Evolutionary conservation across 1,140 invertebrate genomes (phyloP).

Genomic region (Leptestheria dahalacensis): DNA sequence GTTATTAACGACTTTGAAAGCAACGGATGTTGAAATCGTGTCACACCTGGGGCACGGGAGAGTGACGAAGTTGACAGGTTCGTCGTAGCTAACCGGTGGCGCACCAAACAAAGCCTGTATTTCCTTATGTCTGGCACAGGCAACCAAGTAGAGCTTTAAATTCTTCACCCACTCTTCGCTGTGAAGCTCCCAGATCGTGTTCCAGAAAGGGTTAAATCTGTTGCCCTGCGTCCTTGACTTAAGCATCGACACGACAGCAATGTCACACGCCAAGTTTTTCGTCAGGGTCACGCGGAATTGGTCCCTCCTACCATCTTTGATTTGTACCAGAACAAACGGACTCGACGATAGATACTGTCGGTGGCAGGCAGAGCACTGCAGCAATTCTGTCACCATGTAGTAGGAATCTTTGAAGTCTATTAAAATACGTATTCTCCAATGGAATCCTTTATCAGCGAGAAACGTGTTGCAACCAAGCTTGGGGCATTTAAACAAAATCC

Average conservation of each 20-base stretch:
- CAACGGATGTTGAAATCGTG: not conserved
- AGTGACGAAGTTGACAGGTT: not conserved
- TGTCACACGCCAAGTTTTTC: constrained; percentile 2
- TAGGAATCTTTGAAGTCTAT: not conserved
- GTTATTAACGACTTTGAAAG: not conserved
- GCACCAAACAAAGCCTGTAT: not conserved
- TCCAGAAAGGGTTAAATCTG: not conserved
- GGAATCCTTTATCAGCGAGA: not conserved
- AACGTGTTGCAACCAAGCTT: not conserved
- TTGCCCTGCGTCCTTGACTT: not conserved
- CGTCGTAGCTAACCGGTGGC: not conserved
- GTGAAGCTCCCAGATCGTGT: too few species aligned
- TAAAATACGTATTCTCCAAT: not conserved
- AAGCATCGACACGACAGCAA: not conserved
- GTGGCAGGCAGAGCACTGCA: not conserved
- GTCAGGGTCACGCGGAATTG: constrained; percentile 4
- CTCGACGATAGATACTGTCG: not conserved
- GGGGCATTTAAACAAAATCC: not conserved
- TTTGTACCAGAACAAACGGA: not conserved
- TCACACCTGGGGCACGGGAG: not conserved
- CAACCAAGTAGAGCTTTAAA: not conserved
- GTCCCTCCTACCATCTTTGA: too few species aligned
- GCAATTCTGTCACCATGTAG: not conserved
- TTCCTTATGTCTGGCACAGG: not conserved
- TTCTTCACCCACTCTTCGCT: constrained; percentile 1